Evolutionary conservation across 2,888 invertebrate species (phyloP).

Genomic region (Eupithecia subfuscata): DNA sequence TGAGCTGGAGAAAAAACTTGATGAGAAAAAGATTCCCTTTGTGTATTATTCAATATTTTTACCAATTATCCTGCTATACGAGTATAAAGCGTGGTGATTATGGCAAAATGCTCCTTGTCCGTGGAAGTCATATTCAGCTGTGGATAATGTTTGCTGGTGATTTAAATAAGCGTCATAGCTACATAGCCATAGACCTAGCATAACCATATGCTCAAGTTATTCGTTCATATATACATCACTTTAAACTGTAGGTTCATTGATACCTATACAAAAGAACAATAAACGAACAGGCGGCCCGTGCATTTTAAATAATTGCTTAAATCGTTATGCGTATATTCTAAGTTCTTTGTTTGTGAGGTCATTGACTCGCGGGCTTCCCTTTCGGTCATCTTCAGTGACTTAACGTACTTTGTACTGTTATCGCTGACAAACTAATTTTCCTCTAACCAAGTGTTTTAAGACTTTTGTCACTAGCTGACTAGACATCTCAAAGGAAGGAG

Average conservation of each 20-base stretch:
- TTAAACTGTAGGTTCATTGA: too few species aligned
- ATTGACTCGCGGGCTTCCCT: neutral
- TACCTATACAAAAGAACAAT: neutral
- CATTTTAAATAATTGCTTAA: neutral
- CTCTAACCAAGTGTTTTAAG: too few species aligned
- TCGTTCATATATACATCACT: too few species aligned
- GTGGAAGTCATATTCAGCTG: neutral
- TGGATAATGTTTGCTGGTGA: neutral
- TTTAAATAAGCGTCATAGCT: too few species aligned
- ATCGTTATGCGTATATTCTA: neutral
- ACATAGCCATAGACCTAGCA: too few species aligned
- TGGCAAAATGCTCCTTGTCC: neutral
- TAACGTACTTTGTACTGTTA: too few species aligned
- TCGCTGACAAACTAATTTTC: neutral
- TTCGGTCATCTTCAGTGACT: neutral
- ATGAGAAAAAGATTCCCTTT: neutral
- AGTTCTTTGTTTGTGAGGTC: neutral
- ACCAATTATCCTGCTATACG: neutral
- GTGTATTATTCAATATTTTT: neutral
- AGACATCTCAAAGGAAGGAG: neutral
- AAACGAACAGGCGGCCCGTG: neutral
- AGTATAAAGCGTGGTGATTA: too few species aligned
- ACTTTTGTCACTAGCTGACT: neutral
- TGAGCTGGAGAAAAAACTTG: slow-evolving; percentile 85
- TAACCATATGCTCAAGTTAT: too few species aligned